Evolutionary conservation across 2,113 vertebrate genomes (phyloP).

Genomic region (Elephantulus edwardii): DNA sequence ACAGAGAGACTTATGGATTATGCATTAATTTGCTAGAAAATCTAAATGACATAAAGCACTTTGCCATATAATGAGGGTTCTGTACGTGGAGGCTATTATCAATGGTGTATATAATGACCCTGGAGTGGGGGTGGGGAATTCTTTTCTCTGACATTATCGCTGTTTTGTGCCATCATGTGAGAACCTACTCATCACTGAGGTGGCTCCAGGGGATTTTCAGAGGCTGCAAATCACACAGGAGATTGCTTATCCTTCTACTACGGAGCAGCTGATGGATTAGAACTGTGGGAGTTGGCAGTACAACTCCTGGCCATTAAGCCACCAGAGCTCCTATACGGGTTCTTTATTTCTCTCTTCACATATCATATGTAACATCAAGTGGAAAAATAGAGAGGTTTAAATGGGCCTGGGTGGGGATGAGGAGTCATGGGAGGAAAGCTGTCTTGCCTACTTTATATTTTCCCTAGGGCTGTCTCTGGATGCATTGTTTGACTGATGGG

Average conservation of each 20-base stretch:
- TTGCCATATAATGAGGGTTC: too few species aligned
- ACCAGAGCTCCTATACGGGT: too few species aligned
- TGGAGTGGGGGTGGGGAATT: neutral
- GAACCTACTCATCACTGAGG: too few species aligned
- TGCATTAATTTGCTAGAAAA: neutral
- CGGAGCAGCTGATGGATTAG: too few species aligned
- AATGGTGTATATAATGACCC: neutral
- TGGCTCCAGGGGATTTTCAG: too few species aligned
- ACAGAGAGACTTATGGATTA: neutral
- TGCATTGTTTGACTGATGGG: neutral
- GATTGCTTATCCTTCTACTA: too few species aligned
- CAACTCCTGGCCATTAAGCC: too few species aligned
- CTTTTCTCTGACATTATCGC: neutral
- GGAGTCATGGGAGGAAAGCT: neutral
- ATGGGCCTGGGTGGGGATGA: neutral
- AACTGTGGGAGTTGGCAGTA: too few species aligned
- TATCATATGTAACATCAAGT: neutral
- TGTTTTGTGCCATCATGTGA: too few species aligned
- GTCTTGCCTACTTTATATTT: conserved; percentile 26
- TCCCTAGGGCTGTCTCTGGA: conserved; percentile 25
- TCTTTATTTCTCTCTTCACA: neutral
- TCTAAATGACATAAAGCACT: neutral
- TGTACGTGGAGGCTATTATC: neutral
- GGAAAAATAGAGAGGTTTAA: neutral
- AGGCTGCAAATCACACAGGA: too few species aligned